Percentiles rank a stretch among this genome's conserved stretches.
Conservation (phyloP, 2,113 vertebrate species). For the Tychaedon coryphoeus region DNA sequence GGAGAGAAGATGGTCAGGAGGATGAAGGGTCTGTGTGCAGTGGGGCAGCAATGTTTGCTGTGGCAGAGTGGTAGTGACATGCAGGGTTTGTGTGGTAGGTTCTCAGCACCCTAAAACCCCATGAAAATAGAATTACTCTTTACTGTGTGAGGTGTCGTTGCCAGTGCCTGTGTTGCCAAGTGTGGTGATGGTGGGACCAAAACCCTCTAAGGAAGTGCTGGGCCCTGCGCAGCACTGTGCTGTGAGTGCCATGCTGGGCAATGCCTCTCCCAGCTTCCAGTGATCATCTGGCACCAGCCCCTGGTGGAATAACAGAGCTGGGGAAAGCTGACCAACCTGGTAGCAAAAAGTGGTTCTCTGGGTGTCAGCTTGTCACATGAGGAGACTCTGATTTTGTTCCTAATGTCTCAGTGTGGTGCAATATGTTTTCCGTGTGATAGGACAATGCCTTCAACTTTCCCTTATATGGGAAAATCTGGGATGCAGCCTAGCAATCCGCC, state of each 20-base stretch:
- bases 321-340: background rate
- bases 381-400: constrained; percentile 1
- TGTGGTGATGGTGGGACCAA: background rate
- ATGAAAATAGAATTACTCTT: background rate
- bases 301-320: background rate
- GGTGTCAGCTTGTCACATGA: background rate
- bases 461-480: constrained; percentile 66
- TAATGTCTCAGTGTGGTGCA: constrained; percentile 26
- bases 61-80: fast-evolving
- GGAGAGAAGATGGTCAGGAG: background rate
- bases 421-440: constrained; percentile 22
- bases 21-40: background rate
- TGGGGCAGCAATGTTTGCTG: fast-evolving
- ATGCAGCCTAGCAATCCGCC: constrained; percentile 3
- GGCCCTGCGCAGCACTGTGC: fast-evolving
- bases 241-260: fast-evolving
- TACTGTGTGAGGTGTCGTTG: background rate
- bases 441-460: constrained; percentile 56
- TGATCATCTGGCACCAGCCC: background rate
- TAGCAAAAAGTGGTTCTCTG: background rate
- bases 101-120: background rate
- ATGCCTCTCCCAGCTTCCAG: background rate
- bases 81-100: background rate
- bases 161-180: background rate
- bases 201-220: background rate